Evolutionary conservation across 2,888 invertebrate genomes (phyloP).

Genomic region (Argyra leucocephala): DNA sequence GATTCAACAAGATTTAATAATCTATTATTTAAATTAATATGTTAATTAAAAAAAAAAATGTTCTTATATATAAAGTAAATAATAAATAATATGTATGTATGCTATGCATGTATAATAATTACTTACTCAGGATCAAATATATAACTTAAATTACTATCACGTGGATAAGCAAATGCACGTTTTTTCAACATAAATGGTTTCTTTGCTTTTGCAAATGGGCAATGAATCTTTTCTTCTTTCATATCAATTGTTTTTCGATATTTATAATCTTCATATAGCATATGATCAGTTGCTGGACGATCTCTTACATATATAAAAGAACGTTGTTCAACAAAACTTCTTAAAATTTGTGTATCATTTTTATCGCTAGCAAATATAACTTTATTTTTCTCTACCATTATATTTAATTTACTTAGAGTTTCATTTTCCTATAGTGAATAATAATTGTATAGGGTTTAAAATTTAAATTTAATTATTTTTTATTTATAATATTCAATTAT

Average conservation of each 20-base stretch:
- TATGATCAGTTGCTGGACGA: slow-evolving; percentile 55
- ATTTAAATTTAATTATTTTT: too few species aligned
- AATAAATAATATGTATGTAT: background rate
- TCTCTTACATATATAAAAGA: slow-evolving; percentile 60
- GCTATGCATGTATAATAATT: slow-evolving; percentile 14
- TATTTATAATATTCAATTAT: too few species aligned
- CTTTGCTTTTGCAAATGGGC: slow-evolving; percentile 67
- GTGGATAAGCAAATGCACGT: slow-evolving; percentile 64
- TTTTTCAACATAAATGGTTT: slow-evolving; percentile 55
- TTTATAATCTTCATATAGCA: slow-evolving; percentile 62
- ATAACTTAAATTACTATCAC: slow-evolving; percentile 48
- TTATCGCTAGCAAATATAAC: slow-evolving; percentile 36
- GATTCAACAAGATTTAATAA: slow-evolving; percentile 60
- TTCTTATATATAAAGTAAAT: background rate
- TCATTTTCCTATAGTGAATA: slow-evolving; percentile 42
- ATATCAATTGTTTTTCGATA: slow-evolving; percentile 49
- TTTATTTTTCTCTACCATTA: slow-evolving; percentile 36
- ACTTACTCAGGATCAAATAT: slow-evolving; percentile 63
- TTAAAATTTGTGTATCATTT: slow-evolving; percentile 43
- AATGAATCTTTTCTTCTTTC: slow-evolving; percentile 54
- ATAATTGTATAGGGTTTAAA: too few species aligned
- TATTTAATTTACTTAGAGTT: slow-evolving; percentile 33
- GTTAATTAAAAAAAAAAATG: slow-evolving; percentile 11
- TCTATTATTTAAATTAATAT: slow-evolving; percentile 44
- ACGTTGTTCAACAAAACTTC: slow-evolving; percentile 43